phyloP scores from a whole-genome alignment of 2,888 invertebrate genomes.

The Xestobium rufovillosum region DNA sequence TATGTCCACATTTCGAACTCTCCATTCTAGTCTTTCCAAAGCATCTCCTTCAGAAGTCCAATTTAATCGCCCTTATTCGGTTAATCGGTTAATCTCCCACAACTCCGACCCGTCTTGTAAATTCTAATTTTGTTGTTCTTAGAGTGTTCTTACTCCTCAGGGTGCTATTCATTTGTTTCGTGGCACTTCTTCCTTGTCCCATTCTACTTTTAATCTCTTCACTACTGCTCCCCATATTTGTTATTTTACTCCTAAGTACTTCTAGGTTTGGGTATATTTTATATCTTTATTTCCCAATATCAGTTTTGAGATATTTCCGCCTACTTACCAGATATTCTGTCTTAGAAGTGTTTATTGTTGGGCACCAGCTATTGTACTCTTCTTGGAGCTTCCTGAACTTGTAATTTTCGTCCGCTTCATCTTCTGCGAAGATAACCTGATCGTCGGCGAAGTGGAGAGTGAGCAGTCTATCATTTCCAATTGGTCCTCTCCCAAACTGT shows the following conservation, averaged over 20 bases:
- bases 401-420: background rate
- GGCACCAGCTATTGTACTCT: background rate
- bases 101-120: no score
- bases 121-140: no score
- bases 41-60: no score
- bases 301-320: no score
- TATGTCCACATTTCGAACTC: no score
- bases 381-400: background rate
- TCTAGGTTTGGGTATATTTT: background rate
- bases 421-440: background rate
- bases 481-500: background rate
- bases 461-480: background rate
- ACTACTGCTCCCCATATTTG: background rate
- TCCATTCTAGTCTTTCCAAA: no score
- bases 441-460: constrained; percentile 2
- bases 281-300: no score
- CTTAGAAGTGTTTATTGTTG: background rate
- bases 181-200: constrained; percentile 1
- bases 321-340: constrained; percentile 2
- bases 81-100: no score
- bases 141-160: constrained; percentile 1
- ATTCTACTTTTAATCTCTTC: background rate
- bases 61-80: no score
- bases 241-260: background rate
- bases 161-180: background rate